These are phyloP conservation scores for Pelobates fuscus DNA, from an alignment of 2,113 vertebrate genomes.

Conservation along the genomic window DNA sequence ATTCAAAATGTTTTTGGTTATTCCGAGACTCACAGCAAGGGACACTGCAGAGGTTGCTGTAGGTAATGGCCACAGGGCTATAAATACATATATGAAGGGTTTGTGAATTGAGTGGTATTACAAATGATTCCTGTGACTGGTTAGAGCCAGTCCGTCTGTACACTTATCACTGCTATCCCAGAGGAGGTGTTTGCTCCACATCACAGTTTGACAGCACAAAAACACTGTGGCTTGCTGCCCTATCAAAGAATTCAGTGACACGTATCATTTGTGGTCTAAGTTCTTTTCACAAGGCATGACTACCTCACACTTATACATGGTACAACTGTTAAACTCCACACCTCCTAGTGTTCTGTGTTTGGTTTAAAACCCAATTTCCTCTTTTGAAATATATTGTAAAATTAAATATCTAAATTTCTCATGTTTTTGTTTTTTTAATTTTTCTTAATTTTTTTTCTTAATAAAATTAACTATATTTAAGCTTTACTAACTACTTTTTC, in stretches of 20 bases:
- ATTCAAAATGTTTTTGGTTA: too few relatives aligned
- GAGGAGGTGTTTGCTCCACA: slow-evolving; percentile 86
- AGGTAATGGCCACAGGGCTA: too few relatives aligned
- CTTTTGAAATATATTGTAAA: not conserved
- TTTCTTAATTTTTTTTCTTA: too few relatives aligned
- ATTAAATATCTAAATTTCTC: too few relatives aligned
- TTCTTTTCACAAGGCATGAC: slow-evolving; percentile 55
- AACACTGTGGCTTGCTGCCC: slow-evolving; percentile 70
- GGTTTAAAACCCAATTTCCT: slow-evolving; percentile 15
- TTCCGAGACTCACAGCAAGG: too few relatives aligned
- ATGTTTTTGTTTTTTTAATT: too few relatives aligned
- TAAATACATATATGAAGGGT: not conserved
- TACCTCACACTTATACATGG: slow-evolving; percentile 57
- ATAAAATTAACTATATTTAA: too few relatives aligned
- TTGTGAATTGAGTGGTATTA: slow-evolving; percentile 19
- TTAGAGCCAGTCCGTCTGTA: slow-evolving; percentile 77
- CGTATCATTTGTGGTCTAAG: slow-evolving; percentile 69
- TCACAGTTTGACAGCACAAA: slow-evolving; percentile 75
- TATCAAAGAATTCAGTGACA: slow-evolving; percentile 76
- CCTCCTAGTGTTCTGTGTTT: slow-evolving; percentile 44
- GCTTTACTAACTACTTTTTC: too few relatives aligned
- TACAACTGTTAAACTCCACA: slow-evolving; percentile 63
- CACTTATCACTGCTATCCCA: slow-evolving; percentile 79
- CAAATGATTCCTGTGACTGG: slow-evolving; percentile 67
- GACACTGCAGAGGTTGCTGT: too few relatives aligned